phyloP scores from a whole-genome alignment of 2,888 invertebrate genomes.

The Mesodorylaimus sp. region DNA sequence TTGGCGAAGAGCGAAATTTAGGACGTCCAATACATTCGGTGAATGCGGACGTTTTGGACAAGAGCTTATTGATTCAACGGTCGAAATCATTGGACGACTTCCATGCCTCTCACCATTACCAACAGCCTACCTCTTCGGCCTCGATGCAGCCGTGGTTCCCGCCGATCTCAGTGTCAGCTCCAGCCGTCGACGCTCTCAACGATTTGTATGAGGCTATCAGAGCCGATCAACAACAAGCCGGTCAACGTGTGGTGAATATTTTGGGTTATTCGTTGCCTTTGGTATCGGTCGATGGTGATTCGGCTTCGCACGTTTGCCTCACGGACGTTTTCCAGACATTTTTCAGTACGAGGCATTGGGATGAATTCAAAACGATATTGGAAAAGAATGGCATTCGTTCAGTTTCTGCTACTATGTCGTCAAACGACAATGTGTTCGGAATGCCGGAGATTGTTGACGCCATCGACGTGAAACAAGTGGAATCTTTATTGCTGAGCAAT shows the following conservation, averaged over 20 bases:
- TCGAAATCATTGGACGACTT: background rate
- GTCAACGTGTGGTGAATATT: background rate
- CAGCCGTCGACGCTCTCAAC: too few relatives aligned
- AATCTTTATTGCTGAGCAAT: background rate
- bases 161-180: too few relatives aligned
- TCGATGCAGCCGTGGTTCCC: too few relatives aligned
- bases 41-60: too few relatives aligned
- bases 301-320: background rate
- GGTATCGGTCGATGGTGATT: background rate
- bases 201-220: too few relatives aligned
- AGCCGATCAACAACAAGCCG: too few relatives aligned
- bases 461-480: background rate
- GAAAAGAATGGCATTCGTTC: background rate
- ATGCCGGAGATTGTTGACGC: background rate
- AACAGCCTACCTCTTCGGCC: too few relatives aligned
- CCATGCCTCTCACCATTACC: too few relatives aligned
- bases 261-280: background rate
- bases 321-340: conserved; percentile 7
- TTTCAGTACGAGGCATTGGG: conserved; percentile 4
- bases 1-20: too few relatives aligned
- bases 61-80: too few relatives aligned
- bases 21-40: too few relatives aligned
- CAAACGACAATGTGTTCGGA: background rate
- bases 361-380: conserved; percentile 5
- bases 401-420: too few relatives aligned